These are phyloP conservation scores for Caerostris extrusa DNA, from an alignment of 1,140 invertebrate species.

Conservation along the genomic window DNA sequence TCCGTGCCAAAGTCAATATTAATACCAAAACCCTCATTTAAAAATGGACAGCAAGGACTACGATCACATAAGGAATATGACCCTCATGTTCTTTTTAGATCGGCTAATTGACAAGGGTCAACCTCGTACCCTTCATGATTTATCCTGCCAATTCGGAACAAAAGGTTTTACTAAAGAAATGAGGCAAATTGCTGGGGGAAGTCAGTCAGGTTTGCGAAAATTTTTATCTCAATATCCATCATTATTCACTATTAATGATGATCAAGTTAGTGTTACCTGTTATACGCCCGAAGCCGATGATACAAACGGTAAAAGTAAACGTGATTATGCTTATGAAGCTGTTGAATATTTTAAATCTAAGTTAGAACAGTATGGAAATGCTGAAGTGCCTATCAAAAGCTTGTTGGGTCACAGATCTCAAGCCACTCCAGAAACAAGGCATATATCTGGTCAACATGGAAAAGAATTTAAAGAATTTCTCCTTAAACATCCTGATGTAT, in stretches of 20 bases:
- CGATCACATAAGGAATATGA: constrained; percentile 95
- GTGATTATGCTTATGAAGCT: constrained; percentile 95
- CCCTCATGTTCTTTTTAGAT: constrained; percentile 97
- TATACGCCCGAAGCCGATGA: constrained; percentile 73
- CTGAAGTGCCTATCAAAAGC: constrained; percentile 91
- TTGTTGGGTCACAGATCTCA: constrained; percentile 90
- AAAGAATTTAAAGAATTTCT: constrained; percentile 97
- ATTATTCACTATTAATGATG: constrained; percentile 94
- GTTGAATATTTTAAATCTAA: constrained; percentile 94
- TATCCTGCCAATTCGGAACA: constrained; percentile 97
- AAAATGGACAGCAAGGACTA: constrained; percentile 95
- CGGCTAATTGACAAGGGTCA: constrained; percentile 95
- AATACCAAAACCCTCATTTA: background rate
- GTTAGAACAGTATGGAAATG: constrained; percentile 80
- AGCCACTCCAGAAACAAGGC: constrained; percentile 96
- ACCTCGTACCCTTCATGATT: constrained; percentile 94
- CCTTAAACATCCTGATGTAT: constrained; percentile 90
- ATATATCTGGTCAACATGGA: constrained; percentile 95
- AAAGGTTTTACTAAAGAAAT: constrained; percentile 96
- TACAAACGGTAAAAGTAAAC: constrained; percentile 57
- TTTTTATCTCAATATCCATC: constrained; percentile 93
- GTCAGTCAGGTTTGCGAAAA: constrained; percentile 95
- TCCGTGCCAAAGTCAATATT: constrained; percentile 65
- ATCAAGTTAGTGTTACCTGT: constrained; percentile 87
- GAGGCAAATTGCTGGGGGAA: constrained; percentile 94